Conservation (phyloP, 1,140 invertebrate species). For the Sitobion miscanthi region DNA sequence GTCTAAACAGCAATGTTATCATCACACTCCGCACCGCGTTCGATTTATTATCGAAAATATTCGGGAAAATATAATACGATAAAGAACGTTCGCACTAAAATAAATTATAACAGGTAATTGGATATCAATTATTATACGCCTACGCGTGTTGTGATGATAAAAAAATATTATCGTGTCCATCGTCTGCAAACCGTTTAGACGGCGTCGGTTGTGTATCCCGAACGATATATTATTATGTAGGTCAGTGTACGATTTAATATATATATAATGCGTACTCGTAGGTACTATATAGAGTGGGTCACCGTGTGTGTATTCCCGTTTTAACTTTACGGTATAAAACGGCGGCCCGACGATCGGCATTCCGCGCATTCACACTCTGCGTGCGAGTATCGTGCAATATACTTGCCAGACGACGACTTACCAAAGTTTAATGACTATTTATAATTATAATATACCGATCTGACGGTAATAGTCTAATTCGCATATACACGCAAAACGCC, state of each 20-base stretch:
- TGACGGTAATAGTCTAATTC: not conserved
- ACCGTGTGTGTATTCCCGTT: not conserved
- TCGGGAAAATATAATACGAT: not conserved
- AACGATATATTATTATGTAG: not conserved
- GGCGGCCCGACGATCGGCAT: not conserved
- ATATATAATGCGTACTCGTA: not conserved
- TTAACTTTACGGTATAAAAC: not conserved
- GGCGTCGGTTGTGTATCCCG: not conserved
- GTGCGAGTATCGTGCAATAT: not conserved
- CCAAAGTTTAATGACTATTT: not conserved
- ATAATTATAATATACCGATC: not conserved
- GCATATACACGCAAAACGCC: not conserved
- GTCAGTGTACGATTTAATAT: not conserved
- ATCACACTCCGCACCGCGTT: not conserved
- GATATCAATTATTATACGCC: too few species aligned
- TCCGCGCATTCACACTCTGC: not conserved
- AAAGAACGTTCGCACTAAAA: not conserved
- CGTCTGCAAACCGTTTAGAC: not conserved
- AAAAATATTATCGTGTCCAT: not conserved
- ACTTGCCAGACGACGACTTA: not conserved
- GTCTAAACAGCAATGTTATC: not conserved
- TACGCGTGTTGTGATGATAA: too few species aligned
- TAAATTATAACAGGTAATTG: not conserved
- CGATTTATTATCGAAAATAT: not conserved
- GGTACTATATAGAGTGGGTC: not conserved